These are phyloP conservation scores for Ormyrus nitidulus DNA, from an alignment of 2,888 invertebrate genomes.

Conservation along the genomic window DNA sequence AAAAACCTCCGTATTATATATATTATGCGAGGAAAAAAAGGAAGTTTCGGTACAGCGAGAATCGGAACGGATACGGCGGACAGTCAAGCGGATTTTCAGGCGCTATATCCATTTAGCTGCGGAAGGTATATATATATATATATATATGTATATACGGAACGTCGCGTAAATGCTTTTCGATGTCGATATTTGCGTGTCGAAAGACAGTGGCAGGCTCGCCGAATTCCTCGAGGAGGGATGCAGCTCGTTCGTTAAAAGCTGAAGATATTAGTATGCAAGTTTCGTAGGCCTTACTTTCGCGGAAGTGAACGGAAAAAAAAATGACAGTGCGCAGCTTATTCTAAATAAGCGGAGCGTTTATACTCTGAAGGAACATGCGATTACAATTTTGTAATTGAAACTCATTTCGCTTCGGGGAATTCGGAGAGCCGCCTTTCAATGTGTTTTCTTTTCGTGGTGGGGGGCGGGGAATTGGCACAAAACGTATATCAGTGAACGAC, in stretches of 20 bases:
- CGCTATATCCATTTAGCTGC: neutral
- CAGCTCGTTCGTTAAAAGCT: neutral
- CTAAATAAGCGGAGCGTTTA: too few species aligned
- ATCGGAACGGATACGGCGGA: constrained; percentile 6
- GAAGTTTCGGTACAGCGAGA: constrained; percentile 7
- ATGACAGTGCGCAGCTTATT: too few species aligned
- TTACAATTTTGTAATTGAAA: constrained; percentile 1
- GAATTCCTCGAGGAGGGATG: constrained; percentile 1
- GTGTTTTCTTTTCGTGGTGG: constrained; percentile 14
- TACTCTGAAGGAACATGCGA: neutral
- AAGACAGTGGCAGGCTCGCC: neutral
- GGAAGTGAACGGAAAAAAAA: too few species aligned
- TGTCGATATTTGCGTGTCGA: neutral
- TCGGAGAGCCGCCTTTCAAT: constrained; percentile 10
- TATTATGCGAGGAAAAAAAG: constrained; percentile 19
- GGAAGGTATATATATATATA: neutral
- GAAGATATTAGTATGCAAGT: too few species aligned
- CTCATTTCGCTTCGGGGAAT: constrained; percentile 21
- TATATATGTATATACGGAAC: constrained; percentile 16
- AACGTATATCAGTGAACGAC: constrained; percentile 50
- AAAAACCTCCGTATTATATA: constrained; percentile 30
- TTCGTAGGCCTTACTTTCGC: too few species aligned
- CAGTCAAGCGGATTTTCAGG: constrained; percentile 25
- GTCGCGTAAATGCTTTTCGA: neutral
- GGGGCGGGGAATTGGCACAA: constrained; percentile 51